Base-by-base conservation (phyloP, 2,797 vertebrate species). In the Aeoliscus strigatus region DNA sequence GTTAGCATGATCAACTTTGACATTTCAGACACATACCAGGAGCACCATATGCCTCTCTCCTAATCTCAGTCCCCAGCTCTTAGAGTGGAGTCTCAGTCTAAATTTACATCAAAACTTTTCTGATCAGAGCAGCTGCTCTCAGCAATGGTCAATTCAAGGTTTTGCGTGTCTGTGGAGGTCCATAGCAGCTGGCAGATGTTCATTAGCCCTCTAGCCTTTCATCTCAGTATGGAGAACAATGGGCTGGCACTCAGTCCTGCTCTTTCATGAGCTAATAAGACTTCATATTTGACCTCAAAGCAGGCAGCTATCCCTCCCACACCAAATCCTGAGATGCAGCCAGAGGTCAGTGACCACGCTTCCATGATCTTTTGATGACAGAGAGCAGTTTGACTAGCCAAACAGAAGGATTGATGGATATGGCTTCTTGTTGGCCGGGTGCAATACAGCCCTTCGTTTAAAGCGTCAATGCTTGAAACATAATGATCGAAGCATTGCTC, bases 221-320 rank as follows among this genome's bases (percentile, higher is more conserved):
- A 90, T 90, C 88, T 88, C 80, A 63, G 73, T 51, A 52, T 70
- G 70, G 79, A 86, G 75, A 89, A 89, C 89, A 90, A 90, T 90
- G 75, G 77, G 57, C 74, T 87, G 87, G 82, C 85, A 85, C 68
- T 47, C 60, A 53, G 60, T 81, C 54, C 65, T 56, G 60, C 66
- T 77, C 81, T 86, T 86, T 89, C 81, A 86, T 77, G 79, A 75
- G 76, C 74, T 82, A 81, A 84, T 82, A 80, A 79, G 82, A 68
- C 70, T 75, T 85, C 81, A 69, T 72, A 78, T 81, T 76, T 74
- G 77, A 82, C 81, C 84, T 77, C 65, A 69, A 74, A 73, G 65
- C 39, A 69, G 75, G 74, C 77, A 77, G 62, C 75, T 74, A 73
- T 78, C 73, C 80, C 72, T 61, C 70, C 60, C 44, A 34, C 33